phyloP scores from a whole-genome alignment of 2,888 invertebrate genomes.

The Andrena chrysosceles region DNA sequence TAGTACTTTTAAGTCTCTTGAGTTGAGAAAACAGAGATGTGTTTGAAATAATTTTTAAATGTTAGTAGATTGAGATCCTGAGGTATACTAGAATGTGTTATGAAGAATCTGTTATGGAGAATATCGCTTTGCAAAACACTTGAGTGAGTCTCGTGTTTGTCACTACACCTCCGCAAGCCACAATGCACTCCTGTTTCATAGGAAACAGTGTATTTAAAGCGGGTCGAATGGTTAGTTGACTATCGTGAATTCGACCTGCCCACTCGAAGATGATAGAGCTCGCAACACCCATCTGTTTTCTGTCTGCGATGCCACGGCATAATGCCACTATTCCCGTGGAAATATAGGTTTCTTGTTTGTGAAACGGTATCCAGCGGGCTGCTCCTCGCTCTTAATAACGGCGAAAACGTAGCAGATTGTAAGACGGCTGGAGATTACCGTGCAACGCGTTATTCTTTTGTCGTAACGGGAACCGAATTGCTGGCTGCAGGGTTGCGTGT shows the following conservation, averaged over 20 bases:
- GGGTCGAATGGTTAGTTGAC: conserved; percentile 1
- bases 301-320: background rate
- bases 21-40: too few species aligned
- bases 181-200: background rate
- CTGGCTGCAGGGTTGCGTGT: conserved; percentile 66
- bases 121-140: too few species aligned
- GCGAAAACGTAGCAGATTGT: conserved; percentile 64
- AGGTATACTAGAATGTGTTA: too few species aligned
- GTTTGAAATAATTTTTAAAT: too few species aligned
- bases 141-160: too few species aligned
- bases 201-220: background rate
- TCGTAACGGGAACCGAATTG: conserved; percentile 71
- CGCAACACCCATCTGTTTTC: conserved; percentile 8
- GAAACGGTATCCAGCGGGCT: conserved; percentile 56
- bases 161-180: too few species aligned
- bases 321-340: conserved; percentile 11
- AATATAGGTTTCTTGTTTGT: conserved; percentile 52
- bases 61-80: too few species aligned
- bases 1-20: too few species aligned
- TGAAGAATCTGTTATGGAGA: too few species aligned
- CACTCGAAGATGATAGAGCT: conserved; percentile 3
- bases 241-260: conserved; percentile 21
- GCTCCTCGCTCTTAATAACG: conserved; percentile 60
- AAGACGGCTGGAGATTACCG: conserved; percentile 53
- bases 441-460: conserved; percentile 66